These are phyloP conservation scores for Notospermus geniculatus DNA, from an alignment of 1,140 invertebrate genomes.

Conservation along the genomic window DNA sequence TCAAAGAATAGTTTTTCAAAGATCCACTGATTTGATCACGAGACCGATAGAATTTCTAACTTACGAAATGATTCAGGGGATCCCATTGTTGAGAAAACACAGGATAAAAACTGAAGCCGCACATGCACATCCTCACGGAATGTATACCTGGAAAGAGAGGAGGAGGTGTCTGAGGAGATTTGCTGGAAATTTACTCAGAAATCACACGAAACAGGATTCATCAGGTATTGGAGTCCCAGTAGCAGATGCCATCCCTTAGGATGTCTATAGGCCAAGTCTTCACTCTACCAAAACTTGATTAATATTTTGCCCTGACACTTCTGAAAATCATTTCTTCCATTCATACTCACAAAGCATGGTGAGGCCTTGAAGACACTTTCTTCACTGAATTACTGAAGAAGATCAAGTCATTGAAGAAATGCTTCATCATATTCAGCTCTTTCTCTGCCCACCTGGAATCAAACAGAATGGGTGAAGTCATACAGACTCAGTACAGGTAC, in stretches of 20 bases:
- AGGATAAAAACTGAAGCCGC: constrained; percentile 84
- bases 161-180: too few relatives aligned
- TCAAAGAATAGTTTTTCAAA: too few relatives aligned
- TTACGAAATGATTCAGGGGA: constrained; percentile 81
- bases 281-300: constrained; percentile 10
- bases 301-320: not conserved
- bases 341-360: constrained; percentile 33
- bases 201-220: too few relatives aligned
- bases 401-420: constrained; percentile 81
- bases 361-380: constrained; percentile 14
- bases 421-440: constrained; percentile 85
- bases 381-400: constrained; percentile 51
- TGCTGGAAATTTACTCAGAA: too few relatives aligned
- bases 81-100: constrained; percentile 84
- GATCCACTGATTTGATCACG: too few relatives aligned
- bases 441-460: constrained; percentile 78
- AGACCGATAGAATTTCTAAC: too few relatives aligned
- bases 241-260: too few relatives aligned
- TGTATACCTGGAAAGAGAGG: constrained; percentile 62
- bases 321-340: too few relatives aligned
- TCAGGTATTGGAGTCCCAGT: too few relatives aligned
- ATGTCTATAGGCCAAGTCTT: too few relatives aligned
- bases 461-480: too few relatives aligned
- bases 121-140: constrained; percentile 89
- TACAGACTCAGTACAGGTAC: too few relatives aligned